Base-by-base conservation (phyloP, 2,797 vertebrate genomes). In the Enteromius paludinosus region DNA sequence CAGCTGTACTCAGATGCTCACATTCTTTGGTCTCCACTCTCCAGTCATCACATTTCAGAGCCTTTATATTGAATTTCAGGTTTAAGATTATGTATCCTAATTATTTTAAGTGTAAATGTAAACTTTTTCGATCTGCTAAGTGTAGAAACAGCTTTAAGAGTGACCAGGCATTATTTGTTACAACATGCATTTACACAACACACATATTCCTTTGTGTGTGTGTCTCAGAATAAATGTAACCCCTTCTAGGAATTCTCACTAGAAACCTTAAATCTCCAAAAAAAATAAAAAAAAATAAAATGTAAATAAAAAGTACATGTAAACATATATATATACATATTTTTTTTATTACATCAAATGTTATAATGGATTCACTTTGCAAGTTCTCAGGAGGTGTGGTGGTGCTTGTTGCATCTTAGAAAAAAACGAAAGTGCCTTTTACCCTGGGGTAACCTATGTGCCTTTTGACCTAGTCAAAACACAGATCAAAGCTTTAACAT, bases 401-500 rank as follows among this genome's bases (percentile, higher is more conserved):
- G 47, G 28, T 72, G 20, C 5, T 72, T 52, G 18, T 54, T n/a
- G 45, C 45, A 52, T 5, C 18, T 28, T 20, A 10, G 8, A 28
- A 28, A 30, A 72, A 33, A 72, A 18, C 4, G 0, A 18, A 73
- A 73, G 5, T 38, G 30, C 1, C 20, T 38, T 74, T 74, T 56
- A 54, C 49, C 49, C 49, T 38, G 30, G 18, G 28, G 70, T 73
- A 23, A 56, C 20, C 33, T 12, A 20, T 52, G 28, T 52, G 11
- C 47, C 47, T 72, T 41, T 33, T 72, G 28, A 33, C 71, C 49
- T 38, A 54, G 49, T 56, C 49, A 56, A n/a, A 72, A 73, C 20
- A 73, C 71, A 23, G 30, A 56, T 73, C 6, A 1, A 56, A 23
- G 49, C 49, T 73, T 73, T 54, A 73, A 56, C 20, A 54, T 54